A percentile compares a stretch with the other conserved stretches of the same genome.
Conservation (phyloP, 2,113 vertebrate genomes). For the Eubucco bourcierii region DNA sequence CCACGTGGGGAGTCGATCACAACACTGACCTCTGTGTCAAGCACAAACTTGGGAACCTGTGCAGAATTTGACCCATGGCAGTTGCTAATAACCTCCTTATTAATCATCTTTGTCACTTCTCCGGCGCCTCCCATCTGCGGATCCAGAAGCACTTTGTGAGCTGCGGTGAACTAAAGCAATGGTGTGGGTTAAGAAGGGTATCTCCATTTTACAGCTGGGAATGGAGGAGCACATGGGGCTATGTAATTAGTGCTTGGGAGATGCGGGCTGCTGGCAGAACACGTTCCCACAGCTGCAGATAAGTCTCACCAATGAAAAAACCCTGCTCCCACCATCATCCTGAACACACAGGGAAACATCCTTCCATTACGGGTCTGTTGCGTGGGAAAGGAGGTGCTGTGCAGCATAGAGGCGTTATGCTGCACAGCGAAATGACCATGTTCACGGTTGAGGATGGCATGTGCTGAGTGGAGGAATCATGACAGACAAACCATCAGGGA, state of each 20-base stretch:
- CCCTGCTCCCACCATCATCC: neutral
- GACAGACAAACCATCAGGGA: neutral
- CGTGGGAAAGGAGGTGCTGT: neutral
- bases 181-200: neutral
- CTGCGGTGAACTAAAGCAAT: neutral
- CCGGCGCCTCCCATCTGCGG: neutral
- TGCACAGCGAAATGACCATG: neutral
- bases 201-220: conserved; percentile 12
- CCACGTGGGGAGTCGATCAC: neutral
- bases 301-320: neutral
- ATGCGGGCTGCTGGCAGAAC: neutral
- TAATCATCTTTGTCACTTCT: conserved; percentile 39
- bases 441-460: neutral
- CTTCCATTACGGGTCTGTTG: accelerated
- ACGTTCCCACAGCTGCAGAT: neutral
- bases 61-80: neutral
- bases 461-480: neutral
- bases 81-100: conserved; percentile 29
- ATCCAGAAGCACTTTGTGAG: neutral
- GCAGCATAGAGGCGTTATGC: neutral
- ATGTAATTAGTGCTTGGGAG: neutral
- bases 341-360: accelerated
- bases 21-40: neutral
- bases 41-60: neutral
- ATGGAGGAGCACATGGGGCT: neutral